phyloP scores from a whole-genome alignment of 2,797 vertebrate genomes.

The Vespertilio murinus region DNA sequence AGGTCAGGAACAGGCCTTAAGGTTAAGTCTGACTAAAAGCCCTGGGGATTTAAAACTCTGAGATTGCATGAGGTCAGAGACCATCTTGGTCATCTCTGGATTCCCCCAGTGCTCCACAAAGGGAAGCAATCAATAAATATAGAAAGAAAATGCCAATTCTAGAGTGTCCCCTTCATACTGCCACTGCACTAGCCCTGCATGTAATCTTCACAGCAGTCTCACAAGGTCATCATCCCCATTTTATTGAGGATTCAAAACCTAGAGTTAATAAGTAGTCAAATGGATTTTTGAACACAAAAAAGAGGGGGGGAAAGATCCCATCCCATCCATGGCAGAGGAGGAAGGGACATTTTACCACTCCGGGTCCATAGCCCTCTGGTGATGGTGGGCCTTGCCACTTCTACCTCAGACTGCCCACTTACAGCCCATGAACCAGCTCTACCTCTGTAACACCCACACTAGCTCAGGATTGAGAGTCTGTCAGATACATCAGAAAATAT shows the following conservation, averaged over 20 bases:
- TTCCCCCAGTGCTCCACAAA: neutral
- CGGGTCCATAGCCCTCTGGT: neutral
- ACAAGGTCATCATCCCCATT: neutral
- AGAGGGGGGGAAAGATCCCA: neutral
- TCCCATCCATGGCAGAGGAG: neutral
- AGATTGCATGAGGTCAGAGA: slow-evolving; percentile 30
- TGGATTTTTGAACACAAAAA: neutral
- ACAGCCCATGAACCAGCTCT: neutral
- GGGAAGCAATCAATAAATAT: slow-evolving; percentile 55
- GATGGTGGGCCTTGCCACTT: neutral
- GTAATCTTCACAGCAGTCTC: neutral
- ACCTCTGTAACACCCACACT: neutral
- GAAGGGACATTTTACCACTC: neutral
- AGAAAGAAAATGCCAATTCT: slow-evolving; percentile 48
- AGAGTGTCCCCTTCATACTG: neutral
- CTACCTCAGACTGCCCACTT: neutral
- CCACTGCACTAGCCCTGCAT: neutral
- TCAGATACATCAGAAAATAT: neutral
- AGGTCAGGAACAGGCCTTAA: slow-evolving; percentile 23
- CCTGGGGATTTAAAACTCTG: neutral
- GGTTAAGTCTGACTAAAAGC: neutral
- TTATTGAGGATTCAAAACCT: neutral
- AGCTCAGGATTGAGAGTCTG: neutral
- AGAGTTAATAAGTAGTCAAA: neutral
- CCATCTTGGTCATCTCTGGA: slow-evolving; percentile 8